These are phyloP conservation scores for Dexiosoma caninum DNA, from an alignment of 2,888 invertebrate genomes.

Conservation along the genomic window DNA sequence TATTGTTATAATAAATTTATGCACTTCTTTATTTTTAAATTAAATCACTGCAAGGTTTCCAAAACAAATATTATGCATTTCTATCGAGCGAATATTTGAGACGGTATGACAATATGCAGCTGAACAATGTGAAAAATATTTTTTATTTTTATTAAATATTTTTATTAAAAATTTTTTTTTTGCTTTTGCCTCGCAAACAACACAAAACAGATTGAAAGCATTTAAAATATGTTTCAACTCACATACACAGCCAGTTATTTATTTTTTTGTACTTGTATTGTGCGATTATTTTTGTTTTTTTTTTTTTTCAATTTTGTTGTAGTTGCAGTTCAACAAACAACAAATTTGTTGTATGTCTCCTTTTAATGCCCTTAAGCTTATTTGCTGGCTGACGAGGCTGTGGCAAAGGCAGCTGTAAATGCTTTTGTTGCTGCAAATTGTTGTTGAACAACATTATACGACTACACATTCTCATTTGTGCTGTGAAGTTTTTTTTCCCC, in stretches of 20 bases:
- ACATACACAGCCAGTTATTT: background rate
- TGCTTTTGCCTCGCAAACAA: background rate
- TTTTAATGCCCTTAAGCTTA: slow-evolving; percentile 61
- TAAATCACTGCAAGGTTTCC: slow-evolving; percentile 76
- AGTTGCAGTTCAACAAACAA: slow-evolving; percentile 54
- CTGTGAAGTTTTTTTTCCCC: background rate
- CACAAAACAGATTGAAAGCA: slow-evolving; percentile 44
- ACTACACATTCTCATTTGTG: background rate
- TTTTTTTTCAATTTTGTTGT: background rate
- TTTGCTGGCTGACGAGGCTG: slow-evolving; percentile 50
- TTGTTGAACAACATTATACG: slow-evolving; percentile 49
- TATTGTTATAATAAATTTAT: background rate
- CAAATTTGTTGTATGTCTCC: slow-evolving; percentile 60
- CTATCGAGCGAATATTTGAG: background rate
- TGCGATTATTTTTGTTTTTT: background rate
- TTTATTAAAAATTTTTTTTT: background rate
- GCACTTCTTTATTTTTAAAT: slow-evolving; percentile 68
- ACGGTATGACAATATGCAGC: slow-evolving; percentile 18
- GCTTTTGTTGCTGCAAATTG: slow-evolving; percentile 39
- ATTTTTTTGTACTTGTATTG: background rate
- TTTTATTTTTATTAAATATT: background rate
- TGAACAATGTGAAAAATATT: slow-evolving; percentile 23
- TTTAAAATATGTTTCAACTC: slow-evolving; percentile 51
- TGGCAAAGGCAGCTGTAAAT: slow-evolving; percentile 36
- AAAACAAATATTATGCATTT: slow-evolving; percentile 11